Evolutionary conservation across 2,888 invertebrate genomes (phyloP), one percentile per base, ranked within the genome.

Genomic region (Stenodera caucasica): DNA sequence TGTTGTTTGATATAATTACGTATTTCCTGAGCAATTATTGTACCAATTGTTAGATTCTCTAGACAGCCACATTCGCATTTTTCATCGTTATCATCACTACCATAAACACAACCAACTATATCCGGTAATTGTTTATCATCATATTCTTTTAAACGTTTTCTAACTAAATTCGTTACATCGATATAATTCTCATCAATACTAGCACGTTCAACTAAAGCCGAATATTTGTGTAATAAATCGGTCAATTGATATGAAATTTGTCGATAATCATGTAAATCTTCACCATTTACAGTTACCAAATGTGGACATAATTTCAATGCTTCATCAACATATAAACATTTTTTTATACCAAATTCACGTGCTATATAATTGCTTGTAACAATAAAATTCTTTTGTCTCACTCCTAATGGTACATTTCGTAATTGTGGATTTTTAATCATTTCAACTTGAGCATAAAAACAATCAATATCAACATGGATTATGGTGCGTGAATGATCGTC

Each of bases 361-460:
- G 94, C 94, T 64, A 88, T 81, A 77, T 94, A 93, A 80, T 94
- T 94, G 74, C 91, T 89, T 8, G 94, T 94, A 49, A 94, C 92
- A 8, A 94, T 88, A 60, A 90, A 84, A 78, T 88, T 90, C 77
- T 94, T 93, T 80, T 94, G 94, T 78, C 92, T 90, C 35, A 94
- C 86, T 55, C 93, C 94, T 65, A 93, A 79, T 29, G 92, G 91
- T 70, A 86, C 84, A 56, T 82, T 81, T 64, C 84, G 83, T 56
- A 90, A 80, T 70, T 86, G 83, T 2, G 91, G 90, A 77, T 90
- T 86, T 68, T 86, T 85, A 59, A 90, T 78, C 84, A 90, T 90
- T 81, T 93, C 92, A 67, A 93, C 91, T 84, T 93, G 92, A 62
- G 92, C 92, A 81, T 92, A 93, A 81, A 90, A 93, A 78, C 89